Conservation (phyloP, 2,888 invertebrate genomes). For the Parasteatoda lunata region DNA sequence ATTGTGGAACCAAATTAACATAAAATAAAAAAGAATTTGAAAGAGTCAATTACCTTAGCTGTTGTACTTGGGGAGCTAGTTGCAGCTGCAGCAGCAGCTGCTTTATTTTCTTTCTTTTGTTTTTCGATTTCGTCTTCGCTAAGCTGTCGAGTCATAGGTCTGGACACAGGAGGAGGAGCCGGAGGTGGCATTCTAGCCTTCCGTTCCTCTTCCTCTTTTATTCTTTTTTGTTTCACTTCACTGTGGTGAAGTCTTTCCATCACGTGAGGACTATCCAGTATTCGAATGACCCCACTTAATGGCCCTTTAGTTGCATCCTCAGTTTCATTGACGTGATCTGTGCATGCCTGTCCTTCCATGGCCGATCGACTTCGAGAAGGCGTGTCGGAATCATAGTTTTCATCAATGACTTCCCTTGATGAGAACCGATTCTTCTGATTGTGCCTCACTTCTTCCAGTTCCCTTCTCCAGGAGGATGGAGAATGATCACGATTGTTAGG, state of each 20-base stretch:
- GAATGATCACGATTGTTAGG: conserved; percentile 40
- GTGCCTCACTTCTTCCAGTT: conserved; percentile 31
- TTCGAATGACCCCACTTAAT: conserved; percentile 89
- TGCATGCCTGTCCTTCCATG: not conserved
- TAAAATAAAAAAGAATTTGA: not conserved
- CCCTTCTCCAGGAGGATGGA: conserved; percentile 62
- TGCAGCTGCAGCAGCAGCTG: conserved; percentile 65
- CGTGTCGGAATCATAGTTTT: conserved; percentile 23
- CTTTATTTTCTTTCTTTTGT: conserved; percentile 90
- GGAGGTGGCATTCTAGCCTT: conserved; percentile 63
- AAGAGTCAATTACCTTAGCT: not conserved
- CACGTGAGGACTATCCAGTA: conserved; percentile 90
- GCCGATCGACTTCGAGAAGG: not conserved
- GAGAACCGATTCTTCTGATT: conserved; percentile 39
- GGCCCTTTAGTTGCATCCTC: conserved; percentile 77
- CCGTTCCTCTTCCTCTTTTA: conserved; percentile 75
- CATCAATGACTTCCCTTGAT: conserved; percentile 41
- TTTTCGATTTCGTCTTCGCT: conserved; percentile 92
- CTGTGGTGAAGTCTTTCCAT: conserved; percentile 91
- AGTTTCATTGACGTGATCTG: conserved; percentile 53
- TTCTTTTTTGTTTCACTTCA: conserved; percentile 80
- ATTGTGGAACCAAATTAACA: too few species aligned
- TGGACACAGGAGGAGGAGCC: conserved; percentile 67
- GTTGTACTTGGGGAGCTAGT: not conserved
- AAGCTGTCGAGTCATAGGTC: conserved; percentile 82